phyloP scores from a whole-genome alignment of 2,113 vertebrate genomes.

The Heterotilapia buettikoferi region DNA sequence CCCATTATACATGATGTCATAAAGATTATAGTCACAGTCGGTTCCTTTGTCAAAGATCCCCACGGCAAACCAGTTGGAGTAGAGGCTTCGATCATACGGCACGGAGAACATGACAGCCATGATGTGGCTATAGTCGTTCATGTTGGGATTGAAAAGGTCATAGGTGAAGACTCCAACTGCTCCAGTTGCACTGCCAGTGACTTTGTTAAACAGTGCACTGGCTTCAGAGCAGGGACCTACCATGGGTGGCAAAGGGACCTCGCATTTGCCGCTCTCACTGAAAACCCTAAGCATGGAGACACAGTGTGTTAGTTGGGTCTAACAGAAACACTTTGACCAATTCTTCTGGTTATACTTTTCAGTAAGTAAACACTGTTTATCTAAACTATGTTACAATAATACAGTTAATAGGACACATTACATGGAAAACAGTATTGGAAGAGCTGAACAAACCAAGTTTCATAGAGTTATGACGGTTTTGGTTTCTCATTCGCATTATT shows the following conservation, averaged over 20 bases:
- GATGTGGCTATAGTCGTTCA: slow-evolving; percentile 40
- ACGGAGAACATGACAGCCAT: slow-evolving; percentile 58
- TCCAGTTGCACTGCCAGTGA: slow-evolving; percentile 14
- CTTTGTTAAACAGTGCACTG: slow-evolving; percentile 41
- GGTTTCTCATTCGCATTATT: background rate
- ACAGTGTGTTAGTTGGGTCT: background rate
- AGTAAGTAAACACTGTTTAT: background rate
- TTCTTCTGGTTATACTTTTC: background rate
- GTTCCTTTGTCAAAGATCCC: slow-evolving; percentile 43
- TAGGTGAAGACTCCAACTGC: slow-evolving; percentile 55
- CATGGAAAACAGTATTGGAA: background rate
- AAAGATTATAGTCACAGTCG: slow-evolving; percentile 47
- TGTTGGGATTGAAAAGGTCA: slow-evolving; percentile 33
- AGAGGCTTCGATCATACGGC: slow-evolving; percentile 49
- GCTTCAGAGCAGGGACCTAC: slow-evolving; percentile 20
- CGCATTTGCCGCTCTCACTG: slow-evolving; percentile 41
- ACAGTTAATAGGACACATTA: background rate
- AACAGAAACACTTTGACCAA: background rate
- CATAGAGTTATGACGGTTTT: background rate
- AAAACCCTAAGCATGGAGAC: slow-evolving; percentile 30
- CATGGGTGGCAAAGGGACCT: slow-evolving; percentile 39
- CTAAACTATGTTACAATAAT: background rate
- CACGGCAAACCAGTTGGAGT: slow-evolving; percentile 55
- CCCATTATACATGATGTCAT: slow-evolving; percentile 44
- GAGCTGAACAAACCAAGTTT: background rate